These are phyloP conservation scores for Gnathonemus longibarbis DNA, from an alignment of 2,113 vertebrate genomes.

Conservation along the genomic window DNA sequence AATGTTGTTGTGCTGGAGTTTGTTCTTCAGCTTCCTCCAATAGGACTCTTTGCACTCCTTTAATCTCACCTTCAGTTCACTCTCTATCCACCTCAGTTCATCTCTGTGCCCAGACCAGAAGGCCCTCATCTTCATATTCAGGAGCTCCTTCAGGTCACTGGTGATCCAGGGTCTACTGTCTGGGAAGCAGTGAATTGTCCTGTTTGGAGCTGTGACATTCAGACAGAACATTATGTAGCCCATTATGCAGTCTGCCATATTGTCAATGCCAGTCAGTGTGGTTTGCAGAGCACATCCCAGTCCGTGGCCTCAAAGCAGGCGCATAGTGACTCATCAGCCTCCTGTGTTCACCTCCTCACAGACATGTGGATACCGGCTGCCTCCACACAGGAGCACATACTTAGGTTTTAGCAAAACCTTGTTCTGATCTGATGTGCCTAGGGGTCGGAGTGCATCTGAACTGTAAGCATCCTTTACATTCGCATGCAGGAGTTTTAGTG, in stretches of 20 bases:
- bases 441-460: background rate
- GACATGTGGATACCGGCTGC: background rate
- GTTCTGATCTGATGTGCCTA: background rate
- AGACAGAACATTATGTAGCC: background rate
- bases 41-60: background rate
- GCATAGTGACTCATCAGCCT: background rate
- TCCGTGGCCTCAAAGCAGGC: conserved; percentile 44
- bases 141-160: background rate
- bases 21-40: background rate
- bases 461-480: background rate
- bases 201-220: background rate
- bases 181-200: background rate
- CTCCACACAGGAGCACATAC: too few species aligned
- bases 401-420: background rate
- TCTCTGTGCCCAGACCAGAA: background rate
- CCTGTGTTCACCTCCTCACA: background rate
- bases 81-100: background rate
- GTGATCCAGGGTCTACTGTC: background rate
- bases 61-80: background rate
- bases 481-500: background rate
- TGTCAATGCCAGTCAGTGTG: background rate
- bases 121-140: background rate
- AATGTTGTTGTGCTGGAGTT: background rate
- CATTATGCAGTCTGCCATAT: background rate
- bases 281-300: background rate